A percentile compares a stretch with the other conserved stretches of the same genome.
These are phyloP conservation scores for Tetheella fluctuosa DNA, from an alignment of 2,888 invertebrate genomes.

Conservation along the genomic window DNA sequence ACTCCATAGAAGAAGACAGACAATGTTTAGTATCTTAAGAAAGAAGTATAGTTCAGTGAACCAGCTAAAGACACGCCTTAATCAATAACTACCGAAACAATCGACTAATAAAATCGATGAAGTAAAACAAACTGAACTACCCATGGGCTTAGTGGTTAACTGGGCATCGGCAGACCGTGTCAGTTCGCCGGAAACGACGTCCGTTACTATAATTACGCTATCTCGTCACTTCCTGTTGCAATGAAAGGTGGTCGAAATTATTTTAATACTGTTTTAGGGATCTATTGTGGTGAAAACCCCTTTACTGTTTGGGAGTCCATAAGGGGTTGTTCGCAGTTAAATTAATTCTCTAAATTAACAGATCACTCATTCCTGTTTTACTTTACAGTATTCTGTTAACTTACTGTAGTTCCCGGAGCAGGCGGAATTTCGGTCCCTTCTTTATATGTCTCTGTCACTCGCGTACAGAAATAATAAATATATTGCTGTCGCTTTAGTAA, in stretches of 20 bases:
- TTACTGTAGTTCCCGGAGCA: too few species aligned
- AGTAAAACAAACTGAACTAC: conserved; percentile 13
- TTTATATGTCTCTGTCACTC: too few species aligned
- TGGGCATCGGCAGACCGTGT: conserved; percentile 22
- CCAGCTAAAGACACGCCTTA: not conserved
- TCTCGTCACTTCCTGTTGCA: conserved; percentile 34
- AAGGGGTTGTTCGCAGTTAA: not conserved
- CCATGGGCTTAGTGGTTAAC: conserved; percentile 7
- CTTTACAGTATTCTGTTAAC: too few species aligned
- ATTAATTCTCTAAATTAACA: too few species aligned
- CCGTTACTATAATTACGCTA: conserved; percentile 39
- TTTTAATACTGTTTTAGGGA: conserved; percentile 17
- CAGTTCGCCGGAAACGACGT: conserved; percentile 30
- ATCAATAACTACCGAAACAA: not conserved
- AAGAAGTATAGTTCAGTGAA: not conserved
- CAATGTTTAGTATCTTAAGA: too few species aligned
- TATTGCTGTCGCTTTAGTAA: too few species aligned
- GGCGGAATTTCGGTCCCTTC: too few species aligned
- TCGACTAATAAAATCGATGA: conserved; percentile 8
- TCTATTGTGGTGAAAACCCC: conserved; percentile 13
- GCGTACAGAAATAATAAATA: too few species aligned
- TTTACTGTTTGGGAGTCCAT: not conserved
- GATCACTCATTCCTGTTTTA: too few species aligned
- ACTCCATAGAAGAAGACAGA: too few species aligned
- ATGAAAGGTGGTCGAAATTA: conserved; percentile 27